Base-by-base conservation (phyloP, 1,140 invertebrate species). In the Anagrus nilaparvatae region DNA sequence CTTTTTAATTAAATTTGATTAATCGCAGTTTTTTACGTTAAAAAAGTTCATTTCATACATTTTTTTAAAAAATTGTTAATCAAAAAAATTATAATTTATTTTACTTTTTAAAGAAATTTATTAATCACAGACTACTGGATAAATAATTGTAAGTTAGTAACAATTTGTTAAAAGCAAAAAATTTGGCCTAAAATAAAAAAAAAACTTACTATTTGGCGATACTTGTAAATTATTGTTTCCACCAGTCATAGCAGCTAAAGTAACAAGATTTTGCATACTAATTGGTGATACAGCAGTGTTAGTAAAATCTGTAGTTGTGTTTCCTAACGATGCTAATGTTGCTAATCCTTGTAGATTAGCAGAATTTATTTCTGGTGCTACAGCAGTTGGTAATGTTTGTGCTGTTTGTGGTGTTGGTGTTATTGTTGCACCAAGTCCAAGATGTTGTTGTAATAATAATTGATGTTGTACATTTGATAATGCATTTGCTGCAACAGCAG, bases 191-290 rank as follows among this genome's bases (percentile, higher is more conserved):
- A n/a, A n/a, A n/a, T n/a, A n/a, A n/a, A n/a, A n/a, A n/a, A n/a
- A 33, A 44, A 54, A 69, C 62, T 67, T 59, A 75, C 72, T 72
- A 60, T 71, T 69, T 53, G 73, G 71, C 45, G 73, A 71, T 43
- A 77, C 70, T 54, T 72, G 69, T 49, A 74, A 67, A 49, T 67
- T 67, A 45, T 66, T 65, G 50, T 70, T 73, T 46, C 67, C 73
- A 48, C 71, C 74, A 36, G 86, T 79, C 74, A 89, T 88, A 9
- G 87, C 86, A 23, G 89, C 87, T 49, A 92, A 69, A 19, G 87
- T 87, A 40, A 89, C 87, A 54, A 94, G 66, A 66, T 91, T 92
- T 69, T 92, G 88, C 66, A 91, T 81, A 48, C 82, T 86, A 70
- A 91, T 86, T 17, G 84, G 85, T 50, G 78, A 79, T 55, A 86